These are phyloP conservation scores for Engraulis encrasicolus DNA, from an alignment of 2,113 vertebrate species.

Conservation along the genomic window DNA sequence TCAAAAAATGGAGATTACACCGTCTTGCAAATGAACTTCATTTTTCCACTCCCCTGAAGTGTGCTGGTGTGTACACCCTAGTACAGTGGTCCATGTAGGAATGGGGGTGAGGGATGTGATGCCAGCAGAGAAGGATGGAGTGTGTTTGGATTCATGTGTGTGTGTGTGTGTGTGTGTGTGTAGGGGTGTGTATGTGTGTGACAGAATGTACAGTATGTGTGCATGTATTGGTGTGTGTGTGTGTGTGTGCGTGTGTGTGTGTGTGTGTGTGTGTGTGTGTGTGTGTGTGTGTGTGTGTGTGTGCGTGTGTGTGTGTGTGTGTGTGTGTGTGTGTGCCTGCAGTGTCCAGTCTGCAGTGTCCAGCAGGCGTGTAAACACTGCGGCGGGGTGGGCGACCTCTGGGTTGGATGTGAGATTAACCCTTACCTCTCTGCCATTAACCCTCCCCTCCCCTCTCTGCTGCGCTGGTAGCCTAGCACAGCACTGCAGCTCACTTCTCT, in stretches of 20 bases:
- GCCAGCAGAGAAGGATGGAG: no score
- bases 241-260: no score
- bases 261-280: background rate
- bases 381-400: constrained; percentile 60
- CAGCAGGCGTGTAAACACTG: constrained; percentile 55
- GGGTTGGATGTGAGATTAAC: constrained; percentile 72
- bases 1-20: no score
- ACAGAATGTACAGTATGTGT: background rate
- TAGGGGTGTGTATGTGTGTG: background rate
- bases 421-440: constrained; percentile 68
- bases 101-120: no score
- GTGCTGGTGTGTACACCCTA: no score
- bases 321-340: background rate
- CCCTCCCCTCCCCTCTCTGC: constrained; percentile 55
- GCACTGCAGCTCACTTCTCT: constrained; percentile 2
- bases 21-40: no score
- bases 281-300: background rate
- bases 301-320: background rate
- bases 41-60: no score
- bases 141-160: no score
- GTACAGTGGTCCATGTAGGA: no score
- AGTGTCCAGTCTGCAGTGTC: constrained; percentile 39
- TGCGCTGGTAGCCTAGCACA: constrained; percentile 21
- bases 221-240: background rate
- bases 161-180: no score